Base-by-base conservation (phyloP, 2,797 vertebrate genomes). In the Hirundo rustica region DNA sequence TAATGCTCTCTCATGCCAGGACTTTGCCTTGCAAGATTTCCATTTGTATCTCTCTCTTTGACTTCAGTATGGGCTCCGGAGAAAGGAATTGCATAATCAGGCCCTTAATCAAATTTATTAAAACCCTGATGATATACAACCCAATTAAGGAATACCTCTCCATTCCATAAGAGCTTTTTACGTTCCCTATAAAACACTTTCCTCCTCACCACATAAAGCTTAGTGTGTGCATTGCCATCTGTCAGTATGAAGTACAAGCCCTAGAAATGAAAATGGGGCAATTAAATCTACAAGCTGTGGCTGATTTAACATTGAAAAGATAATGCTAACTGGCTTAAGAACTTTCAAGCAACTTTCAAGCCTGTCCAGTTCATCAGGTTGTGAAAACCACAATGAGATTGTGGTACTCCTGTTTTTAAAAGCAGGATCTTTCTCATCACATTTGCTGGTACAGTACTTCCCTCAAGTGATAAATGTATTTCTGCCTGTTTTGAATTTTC, bases 131-230 rank as follows among this genome's bases (percentile, higher is more conserved):
- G 95, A 97, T 95, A 87, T 96, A 96, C 67, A 94, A 51, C 36
- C 67, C 92, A 95, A 89, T 96, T 95, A 96, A 93, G 87, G 70
- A 87, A 83, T 90, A 85, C 51, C n/a, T 88, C 76, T 88, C 68
- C 7, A 4, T 92, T 93, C 70, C 65, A 32, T 86, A 88, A 91
- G 65, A 95, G 76, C 88, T 88, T 95, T 95, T 96, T 89, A 94
- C 67, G n/a, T 88, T 93, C 70, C 32, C 89, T 92, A 88, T 96
- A 95, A 97, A 97, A 92, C 64, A 86, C 92, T 89, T 88, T 75
- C 53, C 92, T 91, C 73, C 79, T 92, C 29, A 74, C 66, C 71
- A 79, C 91, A 92, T 95, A 96, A 94, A 96, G 85, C 57, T 84
- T 61, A 73, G 20, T 60, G 30, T 13, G 7, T 32, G 57, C 84